phyloP scores from a whole-genome alignment of 64 coral and sea anemone genomes.

The Stylophora pistillata region DNA sequence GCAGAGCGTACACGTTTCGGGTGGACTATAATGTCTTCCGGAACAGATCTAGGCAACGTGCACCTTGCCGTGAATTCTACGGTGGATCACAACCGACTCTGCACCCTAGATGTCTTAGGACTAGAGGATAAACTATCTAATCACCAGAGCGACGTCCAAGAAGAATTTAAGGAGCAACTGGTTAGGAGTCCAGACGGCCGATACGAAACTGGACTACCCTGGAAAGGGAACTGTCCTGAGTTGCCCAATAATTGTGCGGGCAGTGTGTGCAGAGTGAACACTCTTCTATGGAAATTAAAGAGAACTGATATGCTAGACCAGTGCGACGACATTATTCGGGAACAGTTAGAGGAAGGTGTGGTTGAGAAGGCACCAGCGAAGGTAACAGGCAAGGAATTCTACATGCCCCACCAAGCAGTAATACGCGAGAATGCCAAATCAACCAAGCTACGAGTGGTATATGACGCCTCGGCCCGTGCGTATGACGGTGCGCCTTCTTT shows the following conservation, averaged over 20 bases:
- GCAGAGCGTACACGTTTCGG: constrained; percentile 25
- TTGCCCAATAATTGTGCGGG: constrained; percentile 13
- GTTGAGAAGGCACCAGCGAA: constrained; percentile 7
- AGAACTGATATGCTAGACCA: neutral
- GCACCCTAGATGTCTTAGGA: constrained; percentile 33
- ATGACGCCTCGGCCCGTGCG: constrained; percentile 37
- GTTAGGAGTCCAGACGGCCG: constrained; percentile 10
- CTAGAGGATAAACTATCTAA: neutral
- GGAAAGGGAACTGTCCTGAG: constrained; percentile 2
- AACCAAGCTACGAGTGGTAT: constrained; percentile 31
- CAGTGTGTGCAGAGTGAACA: neutral
- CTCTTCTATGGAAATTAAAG: constrained; percentile 18
- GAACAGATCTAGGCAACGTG: neutral
- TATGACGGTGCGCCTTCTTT: constrained; percentile 18
- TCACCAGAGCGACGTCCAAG: constrained; percentile 18
- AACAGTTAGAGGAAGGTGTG: constrained; percentile 28
- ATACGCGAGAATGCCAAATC: constrained; percentile 10
- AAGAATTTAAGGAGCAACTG: constrained; percentile 48
- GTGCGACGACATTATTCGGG: neutral
- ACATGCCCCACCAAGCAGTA: constrained; percentile 3
- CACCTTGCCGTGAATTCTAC: constrained; percentile 2
- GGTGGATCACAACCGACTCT: constrained; percentile 22
- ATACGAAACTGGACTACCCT: constrained; percentile 39
- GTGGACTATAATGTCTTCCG: constrained; percentile 68
- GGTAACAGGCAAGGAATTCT: constrained; percentile 25